Percentiles rank a stretch among this genome's conserved stretches.
Conservation (phyloP, 2,888 invertebrate species). For the Trichacis sp. region DNA sequence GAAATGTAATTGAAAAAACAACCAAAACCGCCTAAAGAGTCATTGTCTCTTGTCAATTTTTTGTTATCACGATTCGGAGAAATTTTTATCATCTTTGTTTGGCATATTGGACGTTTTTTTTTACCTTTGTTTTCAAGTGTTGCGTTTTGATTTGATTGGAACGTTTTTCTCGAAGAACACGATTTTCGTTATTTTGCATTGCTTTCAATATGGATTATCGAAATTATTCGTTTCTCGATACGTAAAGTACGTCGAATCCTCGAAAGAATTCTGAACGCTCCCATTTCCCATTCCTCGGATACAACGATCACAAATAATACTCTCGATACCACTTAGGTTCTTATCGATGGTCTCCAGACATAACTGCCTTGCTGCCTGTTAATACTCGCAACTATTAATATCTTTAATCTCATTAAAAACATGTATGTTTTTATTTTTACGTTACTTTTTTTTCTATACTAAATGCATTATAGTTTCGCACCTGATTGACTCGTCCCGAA, state of each 20-base stretch:
- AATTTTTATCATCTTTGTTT: too few relatives aligned
- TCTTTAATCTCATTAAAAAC: slow-evolving; percentile 52
- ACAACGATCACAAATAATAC: slow-evolving; percentile 42
- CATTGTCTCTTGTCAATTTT: slow-evolving; percentile 45
- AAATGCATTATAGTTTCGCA: slow-evolving; percentile 45
- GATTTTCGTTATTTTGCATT: slow-evolving; percentile 12
- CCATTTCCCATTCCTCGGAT: slow-evolving; percentile 38
- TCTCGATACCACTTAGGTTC: slow-evolving; percentile 26
- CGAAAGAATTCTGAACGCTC: slow-evolving; percentile 32
- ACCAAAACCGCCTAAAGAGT: slow-evolving; percentile 62
- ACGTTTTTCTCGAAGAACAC: slow-evolving; percentile 12
- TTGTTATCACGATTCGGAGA: slow-evolving; percentile 18
- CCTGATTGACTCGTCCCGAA: slow-evolving; percentile 50
- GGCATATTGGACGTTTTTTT: too few relatives aligned
- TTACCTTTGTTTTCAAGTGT: too few relatives aligned
- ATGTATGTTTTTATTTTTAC: slow-evolving; percentile 46
- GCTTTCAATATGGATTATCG: slow-evolving; percentile 5
- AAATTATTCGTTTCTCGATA: slow-evolving; percentile 25
- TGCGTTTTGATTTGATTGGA: slow-evolving; percentile 31
- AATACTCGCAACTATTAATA: slow-evolving; percentile 45
- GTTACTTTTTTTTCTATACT: slow-evolving; percentile 40
- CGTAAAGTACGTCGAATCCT: slow-evolving; percentile 17
- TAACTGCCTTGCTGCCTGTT: slow-evolving; percentile 67
- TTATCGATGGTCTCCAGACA: slow-evolving; percentile 56
- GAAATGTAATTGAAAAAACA: slow-evolving; percentile 68